phyloP scores from a whole-genome alignment of 2,113 vertebrate genomes.

The Oenanthe melanoleuca region DNA sequence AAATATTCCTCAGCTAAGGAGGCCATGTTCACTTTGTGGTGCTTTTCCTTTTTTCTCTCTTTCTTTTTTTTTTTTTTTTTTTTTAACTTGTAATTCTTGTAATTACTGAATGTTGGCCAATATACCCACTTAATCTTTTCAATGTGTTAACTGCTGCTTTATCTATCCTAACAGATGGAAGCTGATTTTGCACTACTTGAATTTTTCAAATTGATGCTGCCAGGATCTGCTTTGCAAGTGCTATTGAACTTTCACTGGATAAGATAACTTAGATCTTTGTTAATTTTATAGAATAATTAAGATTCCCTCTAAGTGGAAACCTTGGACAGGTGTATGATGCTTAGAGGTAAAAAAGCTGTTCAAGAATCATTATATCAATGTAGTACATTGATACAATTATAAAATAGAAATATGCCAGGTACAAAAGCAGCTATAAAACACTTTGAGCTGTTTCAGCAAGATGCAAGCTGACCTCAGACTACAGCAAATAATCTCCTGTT shows the following conservation, averaged over 20 bases:
- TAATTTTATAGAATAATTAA: slow-evolving; percentile 46
- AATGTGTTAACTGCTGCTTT: slow-evolving; percentile 38
- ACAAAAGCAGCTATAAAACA: slow-evolving; percentile 13
- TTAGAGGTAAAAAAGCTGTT: slow-evolving; percentile 25
- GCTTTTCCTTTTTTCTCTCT: neutral
- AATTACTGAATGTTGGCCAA: slow-evolving; percentile 39
- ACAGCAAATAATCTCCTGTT: neutral
- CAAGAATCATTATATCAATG: slow-evolving; percentile 40
- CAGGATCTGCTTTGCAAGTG: slow-evolving; percentile 34
- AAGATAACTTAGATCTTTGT: slow-evolving; percentile 18
- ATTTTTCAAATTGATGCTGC: slow-evolving; percentile 56
- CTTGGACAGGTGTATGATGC: neutral
- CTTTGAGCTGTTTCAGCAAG: slow-evolving; percentile 1
- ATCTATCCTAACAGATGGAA: slow-evolving; percentile 44
- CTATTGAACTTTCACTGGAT: slow-evolving; percentile 56
- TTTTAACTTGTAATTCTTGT: neutral
- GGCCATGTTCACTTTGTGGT: neutral
- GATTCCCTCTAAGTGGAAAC: slow-evolving; percentile 10
- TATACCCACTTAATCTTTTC: slow-evolving; percentile 31
- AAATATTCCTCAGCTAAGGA: neutral
- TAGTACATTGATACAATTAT: neutral
- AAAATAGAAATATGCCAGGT: slow-evolving; percentile 10
- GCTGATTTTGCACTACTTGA: slow-evolving; percentile 64
- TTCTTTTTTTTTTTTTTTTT: neutral
- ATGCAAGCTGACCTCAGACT: neutral